phyloP scores from a whole-genome alignment of 2,797 vertebrate species.

The Falco columbarius region DNA sequence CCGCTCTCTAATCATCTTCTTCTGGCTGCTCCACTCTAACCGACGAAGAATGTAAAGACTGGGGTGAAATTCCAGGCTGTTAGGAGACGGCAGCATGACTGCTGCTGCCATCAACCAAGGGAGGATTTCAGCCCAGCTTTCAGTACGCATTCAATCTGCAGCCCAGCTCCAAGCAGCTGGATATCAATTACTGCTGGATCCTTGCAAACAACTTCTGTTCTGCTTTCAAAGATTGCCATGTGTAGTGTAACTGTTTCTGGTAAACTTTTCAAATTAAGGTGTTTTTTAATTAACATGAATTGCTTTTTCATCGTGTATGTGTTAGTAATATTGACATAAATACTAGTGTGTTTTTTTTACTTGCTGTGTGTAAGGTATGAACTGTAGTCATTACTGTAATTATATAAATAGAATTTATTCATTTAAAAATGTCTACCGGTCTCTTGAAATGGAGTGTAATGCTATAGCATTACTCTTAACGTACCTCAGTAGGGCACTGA shows the following conservation, averaged over 20 bases:
- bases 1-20: background rate
- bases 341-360: background rate
- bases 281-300: slow-evolving; percentile 17
- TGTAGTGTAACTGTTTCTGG: slow-evolving; percentile 4
- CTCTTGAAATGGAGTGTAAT: slow-evolving; percentile 6
- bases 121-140: slow-evolving; percentile 1
- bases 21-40: background rate
- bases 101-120: background rate
- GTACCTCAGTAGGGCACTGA: background rate
- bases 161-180: background rate
- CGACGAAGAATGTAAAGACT: slow-evolving; percentile 23
- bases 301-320: background rate
- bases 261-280: slow-evolving; percentile 9
- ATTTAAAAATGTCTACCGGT: background rate
- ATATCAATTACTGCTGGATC: background rate
- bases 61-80: slow-evolving; percentile 17
- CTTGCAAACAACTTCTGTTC: background rate
- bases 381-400: slow-evolving; percentile 40
- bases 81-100: background rate
- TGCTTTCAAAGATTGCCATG: background rate
- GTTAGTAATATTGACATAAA: slow-evolving; percentile 36
- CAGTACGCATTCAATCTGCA: background rate
- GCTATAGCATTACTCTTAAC: background rate
- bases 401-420: slow-evolving; percentile 53
- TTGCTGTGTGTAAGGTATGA: slow-evolving; percentile 10